Conservation (phyloP, 2,113 vertebrate species). For the Cathartes aura region DNA sequence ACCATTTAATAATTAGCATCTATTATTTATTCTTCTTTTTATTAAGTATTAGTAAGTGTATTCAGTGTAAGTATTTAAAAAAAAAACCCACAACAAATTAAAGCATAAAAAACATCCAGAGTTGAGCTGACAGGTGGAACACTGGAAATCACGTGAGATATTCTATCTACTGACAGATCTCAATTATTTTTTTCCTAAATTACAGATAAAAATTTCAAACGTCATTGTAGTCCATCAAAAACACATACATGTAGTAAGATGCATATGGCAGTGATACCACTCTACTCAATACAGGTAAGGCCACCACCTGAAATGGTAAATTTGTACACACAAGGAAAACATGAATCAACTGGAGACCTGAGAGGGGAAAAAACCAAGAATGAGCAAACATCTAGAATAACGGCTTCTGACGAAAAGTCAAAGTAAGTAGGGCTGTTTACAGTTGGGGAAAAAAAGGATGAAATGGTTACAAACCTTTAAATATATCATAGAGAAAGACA, state of each 20-base stretch:
- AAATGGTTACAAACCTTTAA: not conserved
- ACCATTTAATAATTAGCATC: not conserved
- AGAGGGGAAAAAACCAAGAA: not conserved
- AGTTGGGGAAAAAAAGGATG: not conserved
- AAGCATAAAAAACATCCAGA: not conserved
- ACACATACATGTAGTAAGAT: not conserved
- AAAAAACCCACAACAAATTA: not conserved
- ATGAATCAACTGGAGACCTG: not conserved
- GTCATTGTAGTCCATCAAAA: not conserved
- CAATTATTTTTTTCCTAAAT: not conserved
- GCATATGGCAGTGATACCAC: not conserved
- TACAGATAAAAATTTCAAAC: not conserved
- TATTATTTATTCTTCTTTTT: not conserved
- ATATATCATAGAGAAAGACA: not conserved
- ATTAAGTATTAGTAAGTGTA: not conserved
- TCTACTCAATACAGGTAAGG: not conserved
- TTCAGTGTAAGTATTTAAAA: not conserved
- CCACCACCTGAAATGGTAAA: not conserved
- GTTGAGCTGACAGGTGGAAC: not conserved
- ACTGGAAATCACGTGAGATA: not conserved
- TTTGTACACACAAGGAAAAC: not conserved
- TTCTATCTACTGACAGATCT: not conserved
- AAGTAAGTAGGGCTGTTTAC: not conserved
- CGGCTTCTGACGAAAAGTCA: not conserved
- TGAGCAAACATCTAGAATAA: not conserved